A percentile compares a stretch with the other conserved stretches of the same genome.
Conservation (phyloP, 2,113 vertebrate species). For the Festucalex cinctus region DNA sequence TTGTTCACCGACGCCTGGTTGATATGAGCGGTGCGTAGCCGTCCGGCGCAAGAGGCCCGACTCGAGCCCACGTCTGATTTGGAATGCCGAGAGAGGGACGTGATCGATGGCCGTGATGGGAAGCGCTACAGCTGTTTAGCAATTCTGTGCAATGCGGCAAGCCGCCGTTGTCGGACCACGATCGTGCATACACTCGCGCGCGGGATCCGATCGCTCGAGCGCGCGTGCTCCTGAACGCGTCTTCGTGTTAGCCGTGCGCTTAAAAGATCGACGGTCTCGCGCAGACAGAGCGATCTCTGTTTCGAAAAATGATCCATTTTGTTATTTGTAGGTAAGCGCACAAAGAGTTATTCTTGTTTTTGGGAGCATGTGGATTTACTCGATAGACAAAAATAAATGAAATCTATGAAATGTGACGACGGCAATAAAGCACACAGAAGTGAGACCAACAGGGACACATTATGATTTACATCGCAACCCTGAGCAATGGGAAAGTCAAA, state of each 20-base stretch:
- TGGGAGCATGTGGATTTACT: slow-evolving; percentile 48
- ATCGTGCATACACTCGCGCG: slow-evolving; percentile 30
- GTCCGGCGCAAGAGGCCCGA: slow-evolving; percentile 46
- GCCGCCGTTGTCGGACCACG: slow-evolving; percentile 30
- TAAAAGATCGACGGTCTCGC: slow-evolving; percentile 3
- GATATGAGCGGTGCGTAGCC: slow-evolving; percentile 52
- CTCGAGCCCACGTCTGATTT: slow-evolving; percentile 62
- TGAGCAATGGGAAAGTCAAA: slow-evolving; percentile 64
- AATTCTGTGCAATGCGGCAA: slow-evolving; percentile 69
- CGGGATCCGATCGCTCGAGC: slow-evolving; percentile 15
- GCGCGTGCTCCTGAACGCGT: neutral
- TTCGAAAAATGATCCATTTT: slow-evolving; percentile 28
- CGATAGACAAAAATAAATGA: slow-evolving; percentile 60
- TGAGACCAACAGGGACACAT: slow-evolving; percentile 63
- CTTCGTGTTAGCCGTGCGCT: neutral
- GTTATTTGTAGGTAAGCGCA: slow-evolving; percentile 21
- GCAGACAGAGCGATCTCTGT: neutral
- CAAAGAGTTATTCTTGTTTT: slow-evolving; percentile 46
- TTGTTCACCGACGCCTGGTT: slow-evolving; percentile 46
- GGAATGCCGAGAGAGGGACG: slow-evolving; percentile 64
- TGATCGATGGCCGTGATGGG: slow-evolving; percentile 71
- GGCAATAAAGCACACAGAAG: slow-evolving; percentile 62
- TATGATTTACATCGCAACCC: slow-evolving; percentile 67
- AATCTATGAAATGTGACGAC: slow-evolving; percentile 65
- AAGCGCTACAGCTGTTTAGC: slow-evolving; percentile 68